Base-by-base conservation (phyloP, 2,113 vertebrate species). In the Melanotaenia duboulayi region DNA sequence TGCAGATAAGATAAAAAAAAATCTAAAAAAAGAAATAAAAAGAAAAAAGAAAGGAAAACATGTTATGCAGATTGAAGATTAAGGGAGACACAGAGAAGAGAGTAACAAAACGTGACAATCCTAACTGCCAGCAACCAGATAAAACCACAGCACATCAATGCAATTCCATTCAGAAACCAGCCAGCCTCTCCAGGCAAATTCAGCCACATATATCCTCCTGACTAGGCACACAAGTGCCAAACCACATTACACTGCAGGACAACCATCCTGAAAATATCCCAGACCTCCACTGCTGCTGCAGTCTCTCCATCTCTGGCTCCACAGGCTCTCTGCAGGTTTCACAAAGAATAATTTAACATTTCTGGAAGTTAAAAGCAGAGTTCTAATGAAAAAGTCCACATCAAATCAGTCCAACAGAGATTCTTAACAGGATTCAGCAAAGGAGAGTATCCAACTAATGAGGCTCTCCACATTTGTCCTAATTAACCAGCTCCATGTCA, bases 221-320 rank as follows among this genome's bases (percentile, higher is more conserved):
- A 84, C 69, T 16, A 79, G 76, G 81, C 80, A 75, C 78, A 71
- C 71, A 51, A 82, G 71, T 56, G 77, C 85, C 85, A 84, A 80
- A 86, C 65, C 83, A 73, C 83, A 81, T 82, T 74, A 83, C 19
- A 62, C 59, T 65, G 76, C 70, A 60, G 69, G 73, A 87, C 81
- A 74, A 73, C 40, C 75, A 74, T 78, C 79, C 78, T 72, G 72
- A 85, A 35, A 85, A 83, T 78, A 65, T 76, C 71, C 81, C 87
- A 80, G 81, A 76, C 71, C 74, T 82, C 75, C 56, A 70, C 44
- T 7, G 46, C 64, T 63, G 74, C 71, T 48, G 57, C 48, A 2
- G 66, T 63, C 62, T 40, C 79, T 54, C 76, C 11, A 32, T 56
- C 77, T 79, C 59, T 58, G 35, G 28, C 51, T 80, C 52, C 40